Conservation (phyloP, 2,797 vertebrate genomes). For the Lates japonicus region DNA sequence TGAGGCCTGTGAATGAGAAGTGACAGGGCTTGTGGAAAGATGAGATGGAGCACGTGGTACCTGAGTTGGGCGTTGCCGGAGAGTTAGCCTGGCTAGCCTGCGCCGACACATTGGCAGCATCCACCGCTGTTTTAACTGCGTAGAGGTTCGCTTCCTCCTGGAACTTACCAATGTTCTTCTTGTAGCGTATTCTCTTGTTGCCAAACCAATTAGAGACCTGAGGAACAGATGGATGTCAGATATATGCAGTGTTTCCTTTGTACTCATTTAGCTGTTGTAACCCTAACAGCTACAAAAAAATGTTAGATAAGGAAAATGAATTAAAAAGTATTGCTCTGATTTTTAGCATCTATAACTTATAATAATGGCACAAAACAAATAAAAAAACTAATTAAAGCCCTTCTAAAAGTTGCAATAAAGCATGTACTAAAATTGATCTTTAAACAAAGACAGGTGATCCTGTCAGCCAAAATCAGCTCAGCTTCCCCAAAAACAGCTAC, state of each 20-base stretch:
- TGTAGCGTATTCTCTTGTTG: slow-evolving; percentile 92
- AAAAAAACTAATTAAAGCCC: not conserved
- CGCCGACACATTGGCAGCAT: slow-evolving; percentile 88
- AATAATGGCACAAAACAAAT: not conserved
- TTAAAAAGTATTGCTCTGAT: not conserved
- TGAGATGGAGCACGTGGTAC: slow-evolving; percentile 72
- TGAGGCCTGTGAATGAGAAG: slow-evolving; percentile 16
- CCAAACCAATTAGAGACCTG: slow-evolving; percentile 94
- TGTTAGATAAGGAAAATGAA: not conserved
- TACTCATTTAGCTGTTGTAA: slow-evolving; percentile 25
- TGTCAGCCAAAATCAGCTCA: not conserved
- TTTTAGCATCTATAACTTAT: not conserved
- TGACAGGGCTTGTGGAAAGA: not conserved
- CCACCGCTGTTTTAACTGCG: slow-evolving; percentile 86
- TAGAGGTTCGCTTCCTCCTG: slow-evolving; percentile 92
- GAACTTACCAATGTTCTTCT: slow-evolving; percentile 92
- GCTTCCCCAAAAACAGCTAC: not conserved
- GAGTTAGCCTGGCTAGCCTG: slow-evolving; percentile 91
- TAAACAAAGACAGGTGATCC: not conserved
- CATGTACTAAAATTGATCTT: slow-evolving; percentile 2
- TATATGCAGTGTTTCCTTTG: slow-evolving; percentile 4
- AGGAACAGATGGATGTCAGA: slow-evolving; percentile 33
- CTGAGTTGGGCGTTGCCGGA: slow-evolving; percentile 90
- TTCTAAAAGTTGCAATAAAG: not conserved
- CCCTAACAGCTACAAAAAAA: not conserved